These are phyloP conservation scores for Acronicta psi DNA, from an alignment of 2,888 invertebrate genomes.

Conservation along the genomic window DNA sequence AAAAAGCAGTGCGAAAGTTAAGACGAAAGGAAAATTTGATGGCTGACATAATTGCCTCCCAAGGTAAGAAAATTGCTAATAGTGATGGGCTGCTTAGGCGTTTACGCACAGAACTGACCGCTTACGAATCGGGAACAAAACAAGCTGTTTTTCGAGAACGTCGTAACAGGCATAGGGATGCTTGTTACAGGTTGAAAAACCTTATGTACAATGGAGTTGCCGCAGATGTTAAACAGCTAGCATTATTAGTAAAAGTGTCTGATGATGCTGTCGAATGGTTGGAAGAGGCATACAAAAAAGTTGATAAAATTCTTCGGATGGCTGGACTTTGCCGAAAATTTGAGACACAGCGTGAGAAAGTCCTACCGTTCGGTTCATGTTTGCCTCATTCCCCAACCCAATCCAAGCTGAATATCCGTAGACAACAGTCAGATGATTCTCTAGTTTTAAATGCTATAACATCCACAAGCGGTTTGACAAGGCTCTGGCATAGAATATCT, in stretches of 20 bases:
- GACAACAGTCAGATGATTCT: constrained; percentile 71
- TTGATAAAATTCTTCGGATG: constrained; percentile 85
- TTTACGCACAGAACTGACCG: constrained; percentile 75
- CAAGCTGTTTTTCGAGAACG: constrained; percentile 82
- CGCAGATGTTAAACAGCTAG: constrained; percentile 71
- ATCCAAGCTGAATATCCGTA: constrained; percentile 63
- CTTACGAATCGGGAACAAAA: constrained; percentile 83
- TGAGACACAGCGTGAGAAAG: constrained; percentile 88
- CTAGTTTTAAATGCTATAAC: constrained; percentile 73
- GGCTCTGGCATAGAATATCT: constrained; percentile 81
- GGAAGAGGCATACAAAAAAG: constrained; percentile 77
- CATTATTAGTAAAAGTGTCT: constrained; percentile 73
- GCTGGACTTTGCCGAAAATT: constrained; percentile 87
- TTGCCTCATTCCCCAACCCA: constrained; percentile 68
- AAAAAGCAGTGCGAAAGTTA: constrained; percentile 78
- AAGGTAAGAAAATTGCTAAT: constrained; percentile 80
- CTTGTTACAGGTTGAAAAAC: constrained; percentile 74
- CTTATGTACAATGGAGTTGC: constrained; percentile 68
- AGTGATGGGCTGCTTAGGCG: constrained; percentile 75
- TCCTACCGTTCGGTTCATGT: constrained; percentile 76
- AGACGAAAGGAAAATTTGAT: constrained; percentile 81
- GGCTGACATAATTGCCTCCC: constrained; percentile 83
- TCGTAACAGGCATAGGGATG: constrained; percentile 76
- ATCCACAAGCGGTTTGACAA: constrained; percentile 74
- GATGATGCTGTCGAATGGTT: constrained; percentile 80